A percentile compares a stretch with the other conserved stretches of the same genome.
Conservation (phyloP, 1,140 invertebrate genomes). For the Pinna nobilis region DNA sequence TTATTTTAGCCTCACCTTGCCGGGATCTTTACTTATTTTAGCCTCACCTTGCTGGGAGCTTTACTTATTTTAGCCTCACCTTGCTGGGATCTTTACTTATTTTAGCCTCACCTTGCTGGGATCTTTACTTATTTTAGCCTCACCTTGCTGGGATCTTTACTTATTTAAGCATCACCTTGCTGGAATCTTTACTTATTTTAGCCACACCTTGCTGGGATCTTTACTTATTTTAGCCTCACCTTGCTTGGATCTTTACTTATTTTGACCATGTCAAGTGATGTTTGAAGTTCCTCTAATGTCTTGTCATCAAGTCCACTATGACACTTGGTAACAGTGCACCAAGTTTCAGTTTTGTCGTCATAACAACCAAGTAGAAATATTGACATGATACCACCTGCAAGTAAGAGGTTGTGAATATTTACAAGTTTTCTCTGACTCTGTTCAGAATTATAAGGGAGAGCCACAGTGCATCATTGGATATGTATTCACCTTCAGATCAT, state of each 20-base stretch:
- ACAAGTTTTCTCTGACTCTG: neutral
- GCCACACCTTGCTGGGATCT: neutral
- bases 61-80: too few species aligned
- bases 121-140: neutral
- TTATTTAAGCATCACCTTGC: too few species aligned
- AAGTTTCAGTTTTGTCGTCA: slow-evolving; percentile 81
- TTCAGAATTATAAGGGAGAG: neutral
- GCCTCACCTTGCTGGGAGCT: too few species aligned
- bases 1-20: too few species aligned
- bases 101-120: neutral
- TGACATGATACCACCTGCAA: slow-evolving; percentile 89
- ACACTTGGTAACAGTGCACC: slow-evolving; percentile 89
- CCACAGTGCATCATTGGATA: too few species aligned
- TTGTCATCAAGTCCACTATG: slow-evolving; percentile 90
- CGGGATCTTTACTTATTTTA: too few species aligned
- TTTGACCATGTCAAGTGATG: slow-evolving; percentile 86
- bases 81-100: too few species aligned
- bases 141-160: too few species aligned
- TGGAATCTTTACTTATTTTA: too few species aligned
- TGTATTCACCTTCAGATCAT: too few species aligned
- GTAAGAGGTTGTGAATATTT: neutral
- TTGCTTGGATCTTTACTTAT: slow-evolving; percentile 80
- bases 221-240: neutral
- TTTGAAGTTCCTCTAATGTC: slow-evolving; percentile 85
- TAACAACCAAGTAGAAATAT: slow-evolving; percentile 95